Conservation (phyloP, 2,888 invertebrate genomes). For the Sisyra nigra region DNA sequence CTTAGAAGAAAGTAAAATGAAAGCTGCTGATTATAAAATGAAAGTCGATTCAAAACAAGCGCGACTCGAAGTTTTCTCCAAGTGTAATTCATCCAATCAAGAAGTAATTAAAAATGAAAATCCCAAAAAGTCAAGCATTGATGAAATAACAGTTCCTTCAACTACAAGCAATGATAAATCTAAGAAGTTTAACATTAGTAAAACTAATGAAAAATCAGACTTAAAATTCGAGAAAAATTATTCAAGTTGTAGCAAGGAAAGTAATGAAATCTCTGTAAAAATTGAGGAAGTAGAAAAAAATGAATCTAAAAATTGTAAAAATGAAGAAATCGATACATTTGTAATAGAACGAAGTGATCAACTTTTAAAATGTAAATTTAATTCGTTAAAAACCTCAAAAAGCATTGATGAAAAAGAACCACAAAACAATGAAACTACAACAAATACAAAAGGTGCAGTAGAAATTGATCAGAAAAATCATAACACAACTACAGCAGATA, state of each 20-base stretch:
- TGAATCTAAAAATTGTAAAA: background rate
- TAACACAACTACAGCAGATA: slow-evolving; percentile 1
- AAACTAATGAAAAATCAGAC: background rate
- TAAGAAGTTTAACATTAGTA: background rate
- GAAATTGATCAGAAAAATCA: slow-evolving; percentile 5
- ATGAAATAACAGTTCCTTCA: background rate
- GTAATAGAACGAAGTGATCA: too few relatives aligned
- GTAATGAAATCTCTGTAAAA: slow-evolving; percentile 6
- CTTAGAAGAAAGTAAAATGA: slow-evolving; percentile 12
- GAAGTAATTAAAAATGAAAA: slow-evolving; percentile 2
- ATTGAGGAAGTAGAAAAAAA: background rate
- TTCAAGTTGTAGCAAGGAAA: background rate
- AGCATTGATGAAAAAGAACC: slow-evolving; percentile 2
- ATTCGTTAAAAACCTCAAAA: too few relatives aligned
- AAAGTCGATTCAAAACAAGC: slow-evolving; percentile 14
- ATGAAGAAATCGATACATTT: too few relatives aligned
- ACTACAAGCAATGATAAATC: background rate
- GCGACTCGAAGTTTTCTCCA: slow-evolving; percentile 10
- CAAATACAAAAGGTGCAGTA: slow-evolving; percentile 1
- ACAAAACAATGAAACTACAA: slow-evolving; percentile 3
- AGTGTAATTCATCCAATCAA: background rate
- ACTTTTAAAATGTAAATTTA: too few relatives aligned
- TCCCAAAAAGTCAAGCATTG: slow-evolving; percentile 8
- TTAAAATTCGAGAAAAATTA: background rate
- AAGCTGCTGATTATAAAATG: slow-evolving; percentile 10